Evolutionary conservation across 2,888 invertebrate species (phyloP).

Genomic region (Heliconius charithonia): DNA sequence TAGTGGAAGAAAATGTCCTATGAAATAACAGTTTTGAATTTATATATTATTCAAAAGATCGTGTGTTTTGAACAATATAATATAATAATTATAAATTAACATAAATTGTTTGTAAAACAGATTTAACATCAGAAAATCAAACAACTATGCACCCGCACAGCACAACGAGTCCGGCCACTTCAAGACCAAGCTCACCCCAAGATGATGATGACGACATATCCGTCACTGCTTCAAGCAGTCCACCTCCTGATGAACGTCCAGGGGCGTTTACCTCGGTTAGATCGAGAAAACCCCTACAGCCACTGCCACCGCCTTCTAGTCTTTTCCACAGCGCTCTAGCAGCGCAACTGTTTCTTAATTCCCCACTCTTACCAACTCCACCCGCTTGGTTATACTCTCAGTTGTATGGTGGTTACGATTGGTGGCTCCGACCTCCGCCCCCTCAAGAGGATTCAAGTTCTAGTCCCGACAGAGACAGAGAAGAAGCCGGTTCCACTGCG

Average conservation of each 20-base stretch:
- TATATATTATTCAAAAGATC: background rate
- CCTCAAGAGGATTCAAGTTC: conserved; percentile 75
- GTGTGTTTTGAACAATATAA: no score
- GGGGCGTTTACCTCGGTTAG: conserved; percentile 82
- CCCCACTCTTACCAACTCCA: conserved; percentile 89
- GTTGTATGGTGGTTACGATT: conserved; percentile 88
- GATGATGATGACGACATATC: conserved; percentile 87
- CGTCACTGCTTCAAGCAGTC: conserved; percentile 84
- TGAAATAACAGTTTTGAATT: background rate
- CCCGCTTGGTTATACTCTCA: conserved; percentile 92
- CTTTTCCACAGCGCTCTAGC: conserved; percentile 82
- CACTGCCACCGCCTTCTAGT: conserved; percentile 76
- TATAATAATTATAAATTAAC: background rate
- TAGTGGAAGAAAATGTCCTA: background rate
- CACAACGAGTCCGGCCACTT: conserved; percentile 88
- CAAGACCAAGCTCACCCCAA: conserved; percentile 82
- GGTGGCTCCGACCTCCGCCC: conserved; percentile 85
- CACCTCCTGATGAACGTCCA: conserved; percentile 81
- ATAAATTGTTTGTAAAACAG: conserved; percentile 57
- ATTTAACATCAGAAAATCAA: conserved; percentile 72
- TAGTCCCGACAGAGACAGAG: conserved; percentile 73
- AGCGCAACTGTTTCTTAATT: conserved; percentile 89
- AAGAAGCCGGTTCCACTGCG: conserved; percentile 65
- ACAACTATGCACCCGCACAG: conserved; percentile 86
- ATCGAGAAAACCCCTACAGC: conserved; percentile 74